Conservation (phyloP, 2,113 vertebrate species). For the Morone saxatilis region DNA sequence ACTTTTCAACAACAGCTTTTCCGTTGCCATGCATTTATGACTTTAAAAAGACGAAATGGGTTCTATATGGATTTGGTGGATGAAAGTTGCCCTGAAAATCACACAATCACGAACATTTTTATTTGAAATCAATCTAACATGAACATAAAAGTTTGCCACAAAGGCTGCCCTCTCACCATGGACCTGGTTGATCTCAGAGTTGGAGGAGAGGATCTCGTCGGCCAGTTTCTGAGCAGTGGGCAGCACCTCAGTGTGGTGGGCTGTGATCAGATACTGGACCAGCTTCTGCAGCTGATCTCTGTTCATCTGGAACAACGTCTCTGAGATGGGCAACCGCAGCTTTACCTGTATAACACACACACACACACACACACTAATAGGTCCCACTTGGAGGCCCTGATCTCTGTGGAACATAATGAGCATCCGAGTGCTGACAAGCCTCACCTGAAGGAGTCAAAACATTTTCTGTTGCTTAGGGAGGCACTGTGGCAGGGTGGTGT, state of each 20-base stretch:
- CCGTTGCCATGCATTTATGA: background rate
- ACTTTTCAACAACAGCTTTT: constrained; percentile 31
- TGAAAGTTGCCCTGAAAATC: constrained; percentile 7
- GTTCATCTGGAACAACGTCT: constrained; percentile 99
- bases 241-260: constrained; percentile 98
- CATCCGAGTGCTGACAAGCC: constrained; percentile 56
- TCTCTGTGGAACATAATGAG: constrained; percentile 50
- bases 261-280: constrained; percentile 99
- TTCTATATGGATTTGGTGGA: background rate
- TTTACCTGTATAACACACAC: constrained; percentile 85
- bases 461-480: constrained; percentile 33
- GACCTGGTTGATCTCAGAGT: constrained; percentile 99
- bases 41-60: background rate
- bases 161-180: constrained; percentile 88
- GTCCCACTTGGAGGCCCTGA: constrained; percentile 39
- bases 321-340: constrained; percentile 98
- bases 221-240: constrained; percentile 98
- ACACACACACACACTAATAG: constrained; percentile 19
- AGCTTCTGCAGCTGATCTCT: constrained; percentile 99
- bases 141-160: background rate
- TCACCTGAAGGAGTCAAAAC: constrained; percentile 47
- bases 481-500: background rate
- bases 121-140: background rate
- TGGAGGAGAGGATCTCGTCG: constrained; percentile 99
- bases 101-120: background rate